Base-by-base conservation (phyloP, 2,888 invertebrate genomes). In the Aspidapion aeneum region DNA sequence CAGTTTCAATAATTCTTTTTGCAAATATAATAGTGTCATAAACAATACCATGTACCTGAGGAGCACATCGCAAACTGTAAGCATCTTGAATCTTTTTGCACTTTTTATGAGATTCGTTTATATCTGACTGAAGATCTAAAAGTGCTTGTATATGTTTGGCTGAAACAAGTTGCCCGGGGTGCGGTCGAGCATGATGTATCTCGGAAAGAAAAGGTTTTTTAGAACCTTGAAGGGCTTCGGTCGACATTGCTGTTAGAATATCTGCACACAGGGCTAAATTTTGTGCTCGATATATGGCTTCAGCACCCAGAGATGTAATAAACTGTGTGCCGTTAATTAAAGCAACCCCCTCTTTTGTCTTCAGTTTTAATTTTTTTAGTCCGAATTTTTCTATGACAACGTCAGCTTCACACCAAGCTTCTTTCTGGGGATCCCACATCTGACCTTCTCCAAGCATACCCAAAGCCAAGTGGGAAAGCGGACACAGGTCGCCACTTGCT, bases 271-370 rank as follows among this genome's bases (percentile, higher is more conserved):
- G 77, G 1, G 85, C 84, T 60, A 87, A 83, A 62, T 80, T 81
- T 54, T 81, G 80, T 0, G 87, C 83, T 67, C 87, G 74, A 73
- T 86, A 85, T 1, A 87, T 80, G 2, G 86, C 87, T 78, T 87
- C 86, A 12, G 86, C 85, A 50, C 87, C 88, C 19, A 89, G 76
- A 9, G 87, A 83, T 9, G 87, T 84, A 55, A 89, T 88, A 66
- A 89, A 78, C 72, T 88, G 88, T 12, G 88, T 88, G 50, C 88
- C 88, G 75, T 88, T 89, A 70, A 89, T 86, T 65, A 88, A 75
- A 1, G 86, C 84, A 19, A 88, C 72, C 1, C 87, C 87, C 80
- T 88, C 88, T 77, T 88, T 89, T 1, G 87, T 82, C 52, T 82
- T 81, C 35, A 87, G 77, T 18, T 76, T 75, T 64, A 88, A 80